Base-by-base conservation (phyloP, 2,797 vertebrate species). In the Eulemur albifrons region DNA sequence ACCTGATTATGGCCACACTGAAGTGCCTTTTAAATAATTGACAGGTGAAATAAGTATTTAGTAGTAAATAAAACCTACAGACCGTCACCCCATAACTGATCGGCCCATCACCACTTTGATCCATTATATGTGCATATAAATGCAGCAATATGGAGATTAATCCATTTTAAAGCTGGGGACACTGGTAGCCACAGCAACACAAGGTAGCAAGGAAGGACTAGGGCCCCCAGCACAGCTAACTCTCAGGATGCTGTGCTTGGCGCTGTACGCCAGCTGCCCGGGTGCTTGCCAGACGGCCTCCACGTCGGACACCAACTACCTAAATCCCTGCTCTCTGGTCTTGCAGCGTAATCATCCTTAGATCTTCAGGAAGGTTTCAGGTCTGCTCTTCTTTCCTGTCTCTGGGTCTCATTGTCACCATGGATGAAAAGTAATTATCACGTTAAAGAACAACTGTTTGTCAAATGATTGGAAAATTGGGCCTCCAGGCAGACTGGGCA, bases 1-100 rank as follows among this genome's bases (percentile, higher is more conserved):
- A 10, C 18, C 35, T n/a, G 35, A 14, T 45, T 5, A 32, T 0
- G 3, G 14, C 4, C n/a, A 14, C 3, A 1, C 4, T 0, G 5
- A 38, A 9, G 40, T 45, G 70, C 40, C 25, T 73, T 40, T 85
- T 20, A 76, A 38, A 15, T 65, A 65, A 88, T 50, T 27, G 14
- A 27, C 11, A 9, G n/a, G 50, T 27, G 72, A 88, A 25, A 48
- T 65, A 63, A 65, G 75, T 7, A 40, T 77, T 88, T 65, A 30
- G 30, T 21, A 45, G n/a, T 32, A 77, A 50, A 65, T 77, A 65
- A 65, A 88, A 27, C 11, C 12, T 15, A 18, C n/a, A 50, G 87
- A 76, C 65, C 32, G 21, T 43, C 50, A 40, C 17, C 76, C 20
- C 13, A 0, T n/a, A 9, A 40, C 8, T 38, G 21, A 57, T 27